Conservation (phyloP, 2,797 vertebrate species). For the Prunella strophiata region DNA sequence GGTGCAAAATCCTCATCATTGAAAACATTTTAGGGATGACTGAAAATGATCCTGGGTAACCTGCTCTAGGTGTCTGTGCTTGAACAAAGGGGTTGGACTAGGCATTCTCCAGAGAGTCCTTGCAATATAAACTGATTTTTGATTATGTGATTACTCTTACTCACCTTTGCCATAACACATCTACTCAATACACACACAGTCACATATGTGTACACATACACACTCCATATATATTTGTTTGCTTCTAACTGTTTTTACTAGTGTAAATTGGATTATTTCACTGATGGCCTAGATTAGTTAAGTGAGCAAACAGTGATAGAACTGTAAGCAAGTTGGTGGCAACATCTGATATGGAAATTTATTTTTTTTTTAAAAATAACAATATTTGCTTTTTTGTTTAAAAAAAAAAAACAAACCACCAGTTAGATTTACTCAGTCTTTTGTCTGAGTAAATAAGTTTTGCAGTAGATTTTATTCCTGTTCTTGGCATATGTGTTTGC, state of each 20-base stretch:
- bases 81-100: neutral
- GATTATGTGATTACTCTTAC: neutral
- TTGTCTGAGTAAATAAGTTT: neutral
- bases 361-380: neutral
- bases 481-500: neutral
- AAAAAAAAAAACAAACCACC: neutral
- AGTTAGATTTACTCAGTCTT: neutral
- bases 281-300: neutral
- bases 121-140: neutral
- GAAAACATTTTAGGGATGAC: neutral
- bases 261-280: neutral
- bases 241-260: neutral
- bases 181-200: neutral
- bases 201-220: neutral
- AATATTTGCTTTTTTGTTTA: neutral
- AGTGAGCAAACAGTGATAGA: neutral
- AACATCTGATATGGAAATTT: neutral
- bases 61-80: rapidly evolving
- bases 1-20: neutral
- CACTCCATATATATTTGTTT: neutral
- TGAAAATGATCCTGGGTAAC: neutral
- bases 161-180: neutral
- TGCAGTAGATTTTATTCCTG: neutral
- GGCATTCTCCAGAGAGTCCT: neutral
- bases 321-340: neutral